These are phyloP conservation scores for Drosophila neonasuta DNA, from an alignment of 2,888 invertebrate genomes.

Conservation along the genomic window DNA sequence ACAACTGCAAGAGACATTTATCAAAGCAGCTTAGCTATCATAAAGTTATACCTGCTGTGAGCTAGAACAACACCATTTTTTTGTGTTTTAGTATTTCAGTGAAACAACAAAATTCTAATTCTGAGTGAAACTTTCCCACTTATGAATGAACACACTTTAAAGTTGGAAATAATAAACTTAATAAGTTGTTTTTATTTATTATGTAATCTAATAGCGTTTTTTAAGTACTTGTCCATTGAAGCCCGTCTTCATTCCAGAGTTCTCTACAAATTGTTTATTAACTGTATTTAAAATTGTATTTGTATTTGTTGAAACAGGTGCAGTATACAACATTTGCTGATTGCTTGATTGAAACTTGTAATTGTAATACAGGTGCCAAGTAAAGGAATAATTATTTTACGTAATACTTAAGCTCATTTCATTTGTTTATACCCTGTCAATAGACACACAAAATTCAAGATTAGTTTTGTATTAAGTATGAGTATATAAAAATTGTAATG, in stretches of 20 bases:
- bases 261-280: constrained; percentile 38
- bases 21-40: constrained; percentile 5
- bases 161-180: neutral
- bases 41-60: neutral
- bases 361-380: constrained; percentile 29
- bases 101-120: neutral
- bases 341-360: constrained; percentile 40
- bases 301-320: constrained; percentile 54
- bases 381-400: constrained; percentile 10
- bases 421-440: constrained; percentile 17
- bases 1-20: constrained; percentile 37
- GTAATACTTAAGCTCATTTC: constrained; percentile 54
- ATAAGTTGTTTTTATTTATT: constrained; percentile 9
- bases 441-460: constrained; percentile 27
- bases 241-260: constrained; percentile 21
- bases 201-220: constrained; percentile 10
- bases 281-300: constrained; percentile 20
- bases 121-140: neutral
- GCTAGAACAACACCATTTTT: neutral
- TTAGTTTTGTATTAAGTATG: constrained; percentile 15
- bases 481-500: constrained; percentile 10
- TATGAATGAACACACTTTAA: neutral
- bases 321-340: constrained; percentile 60
- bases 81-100: neutral
- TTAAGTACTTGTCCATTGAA: constrained; percentile 37